Conservation (phyloP, 2,888 invertebrate species). For the Cryptus armator region DNA sequence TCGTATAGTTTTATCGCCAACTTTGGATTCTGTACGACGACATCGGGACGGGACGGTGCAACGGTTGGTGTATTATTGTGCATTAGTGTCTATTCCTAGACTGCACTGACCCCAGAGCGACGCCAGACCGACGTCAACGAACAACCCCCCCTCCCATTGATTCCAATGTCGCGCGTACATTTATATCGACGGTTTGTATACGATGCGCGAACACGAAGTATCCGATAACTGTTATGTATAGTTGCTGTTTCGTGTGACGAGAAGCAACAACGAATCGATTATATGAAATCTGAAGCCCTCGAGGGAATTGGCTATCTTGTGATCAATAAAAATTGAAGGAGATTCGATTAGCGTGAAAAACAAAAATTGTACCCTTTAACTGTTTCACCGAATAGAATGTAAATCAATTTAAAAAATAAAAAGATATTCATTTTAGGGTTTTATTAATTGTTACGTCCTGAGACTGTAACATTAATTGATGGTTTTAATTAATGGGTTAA, state of each 20-base stretch:
- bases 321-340: too few relatives aligned
- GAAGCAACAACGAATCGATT: too few relatives aligned
- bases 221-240: neutral
- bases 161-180: conserved; percentile 49
- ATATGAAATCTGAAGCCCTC: too few relatives aligned
- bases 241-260: neutral
- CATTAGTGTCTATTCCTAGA: conserved; percentile 61
- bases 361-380: too few relatives aligned
- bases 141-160: conserved; percentile 16
- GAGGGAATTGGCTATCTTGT: too few relatives aligned
- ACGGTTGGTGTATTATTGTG: conserved; percentile 58
- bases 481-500: too few relatives aligned
- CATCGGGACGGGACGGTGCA: conserved; percentile 5
- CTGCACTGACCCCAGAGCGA: conserved; percentile 62
- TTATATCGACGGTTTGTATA: conserved; percentile 48
- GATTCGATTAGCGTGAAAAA: too few relatives aligned
- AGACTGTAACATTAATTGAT: too few relatives aligned
- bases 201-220: neutral
- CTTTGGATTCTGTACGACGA: conserved; percentile 47
- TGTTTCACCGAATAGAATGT: too few relatives aligned
- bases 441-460: too few relatives aligned
- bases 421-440: too few relatives aligned
- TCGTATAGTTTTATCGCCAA: conserved; percentile 33
- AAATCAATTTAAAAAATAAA: too few relatives aligned
- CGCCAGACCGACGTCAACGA: conserved; percentile 60